Conservation (phyloP, 2,113 vertebrate genomes). For the Peromyscus polionotus region DNA sequence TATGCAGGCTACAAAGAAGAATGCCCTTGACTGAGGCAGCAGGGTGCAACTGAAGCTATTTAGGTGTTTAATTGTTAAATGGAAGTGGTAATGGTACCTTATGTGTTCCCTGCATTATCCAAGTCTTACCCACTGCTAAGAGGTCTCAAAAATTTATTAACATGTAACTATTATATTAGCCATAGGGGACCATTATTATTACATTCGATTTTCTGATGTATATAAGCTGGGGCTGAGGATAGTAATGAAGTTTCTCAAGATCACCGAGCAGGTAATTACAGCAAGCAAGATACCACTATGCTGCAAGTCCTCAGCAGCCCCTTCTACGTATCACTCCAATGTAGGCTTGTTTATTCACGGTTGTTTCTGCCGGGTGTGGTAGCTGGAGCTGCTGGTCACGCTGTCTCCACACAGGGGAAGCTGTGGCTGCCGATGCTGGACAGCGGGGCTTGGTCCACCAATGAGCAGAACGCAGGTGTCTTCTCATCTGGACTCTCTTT, state of each 20-base stretch:
- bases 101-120: not conserved
- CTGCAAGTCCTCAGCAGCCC: not conserved
- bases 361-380: too few species aligned
- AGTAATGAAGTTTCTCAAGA: constrained; percentile 25
- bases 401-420: not conserved
- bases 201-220: not conserved
- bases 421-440: accelerated
- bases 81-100: constrained; percentile 24
- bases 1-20: not conserved
- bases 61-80: constrained; percentile 18
- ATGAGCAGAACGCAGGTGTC: not conserved
- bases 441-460: not conserved
- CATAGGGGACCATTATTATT: not conserved
- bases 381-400: not conserved
- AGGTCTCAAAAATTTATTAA: constrained; percentile 8
- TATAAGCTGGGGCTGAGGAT: not conserved
- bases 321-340: not conserved
- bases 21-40: constrained; percentile 15
- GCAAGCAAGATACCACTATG: not conserved
- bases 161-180: not conserved
- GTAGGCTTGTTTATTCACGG: not conserved
- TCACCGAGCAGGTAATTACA: constrained; percentile 9
- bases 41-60: not conserved
- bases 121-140: not conserved
- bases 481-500: not conserved